Evolutionary conservation across 2,797 vertebrate genomes (phyloP), one percentile per base, ranked within the genome.

Genomic region (Poecilia picta): DNA sequence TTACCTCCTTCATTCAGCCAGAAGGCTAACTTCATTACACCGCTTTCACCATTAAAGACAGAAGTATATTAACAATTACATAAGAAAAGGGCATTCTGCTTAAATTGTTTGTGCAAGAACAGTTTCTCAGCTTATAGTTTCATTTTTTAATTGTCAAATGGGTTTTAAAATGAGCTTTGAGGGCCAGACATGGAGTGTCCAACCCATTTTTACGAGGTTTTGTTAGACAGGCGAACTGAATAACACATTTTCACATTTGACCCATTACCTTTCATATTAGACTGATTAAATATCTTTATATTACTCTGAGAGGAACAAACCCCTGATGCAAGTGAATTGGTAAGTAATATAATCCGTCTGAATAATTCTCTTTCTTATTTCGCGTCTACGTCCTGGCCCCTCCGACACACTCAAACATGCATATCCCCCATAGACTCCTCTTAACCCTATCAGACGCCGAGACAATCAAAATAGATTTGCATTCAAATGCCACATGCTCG

Each of bases 381-480:
- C 79, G 77, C 80, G 73, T 81, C 51, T 82, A 72, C 70, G 79
- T 78, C 78, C 82, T 10, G 57, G 82, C 74, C 51, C 45, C 87
- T 83, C 74, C 81, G 83, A 76, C 88, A 88, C 83, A 90, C 77
- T 83, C 83, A 89, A 72, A 84, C 87, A 88, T 88, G 78, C 89
- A 92, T 92, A 94, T 93, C 92, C 93, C 94, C 92, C 82, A 89
- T 89, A 93, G 94, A 73, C 88, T 93, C 88, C 88, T 87, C 89
- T 93, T 94, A 94, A 94, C 93, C 87, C 91, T 90, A 93, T 94
- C 94, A 92, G 93, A 89, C 83, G 76, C 79, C 75, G 90, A 89
- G 91, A 94, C 93, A 93, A 94, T 95, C 91, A 93, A 91, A 94
- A 92, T 88, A 94, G 91, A 95, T 95, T 95, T 95, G 93, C 93